Conservation (phyloP, 2,113 vertebrate genomes). For the Pseudopipra pipra region DNA sequence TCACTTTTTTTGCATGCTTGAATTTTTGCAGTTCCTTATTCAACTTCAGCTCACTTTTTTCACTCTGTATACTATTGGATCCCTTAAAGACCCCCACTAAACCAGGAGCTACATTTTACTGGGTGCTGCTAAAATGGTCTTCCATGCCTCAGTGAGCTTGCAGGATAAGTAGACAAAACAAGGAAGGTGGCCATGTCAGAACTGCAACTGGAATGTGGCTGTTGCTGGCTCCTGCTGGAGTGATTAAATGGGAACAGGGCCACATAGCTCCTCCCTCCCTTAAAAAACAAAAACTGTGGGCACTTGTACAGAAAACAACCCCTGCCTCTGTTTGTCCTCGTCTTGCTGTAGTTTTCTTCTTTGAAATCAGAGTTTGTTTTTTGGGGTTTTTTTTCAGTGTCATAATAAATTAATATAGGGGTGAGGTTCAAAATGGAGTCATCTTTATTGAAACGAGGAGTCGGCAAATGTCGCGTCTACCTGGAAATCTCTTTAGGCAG, state of each 20-base stretch:
- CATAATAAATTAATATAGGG: neutral
- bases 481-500: neutral
- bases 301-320: conserved; percentile 28
- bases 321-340: neutral
- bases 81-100: neutral
- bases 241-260: conserved; percentile 45
- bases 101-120: neutral
- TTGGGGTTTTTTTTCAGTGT: neutral
- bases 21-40: neutral
- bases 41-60: neutral
- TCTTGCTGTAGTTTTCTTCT: neutral
- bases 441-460: neutral
- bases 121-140: neutral
- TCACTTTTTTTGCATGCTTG: neutral
- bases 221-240: conserved; percentile 24
- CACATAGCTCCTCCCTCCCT: conserved; percentile 40
- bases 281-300: conserved; percentile 47
- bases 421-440: neutral
- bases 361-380: neutral
- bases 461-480: neutral
- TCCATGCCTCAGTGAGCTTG: neutral
- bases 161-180: neutral
- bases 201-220: conserved; percentile 8
- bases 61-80: fast-evolving
- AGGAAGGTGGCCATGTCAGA: neutral